Evolutionary conservation across 2,797 vertebrate genomes (phyloP).

Genomic region (Petrocephalus sullivani): DNA sequence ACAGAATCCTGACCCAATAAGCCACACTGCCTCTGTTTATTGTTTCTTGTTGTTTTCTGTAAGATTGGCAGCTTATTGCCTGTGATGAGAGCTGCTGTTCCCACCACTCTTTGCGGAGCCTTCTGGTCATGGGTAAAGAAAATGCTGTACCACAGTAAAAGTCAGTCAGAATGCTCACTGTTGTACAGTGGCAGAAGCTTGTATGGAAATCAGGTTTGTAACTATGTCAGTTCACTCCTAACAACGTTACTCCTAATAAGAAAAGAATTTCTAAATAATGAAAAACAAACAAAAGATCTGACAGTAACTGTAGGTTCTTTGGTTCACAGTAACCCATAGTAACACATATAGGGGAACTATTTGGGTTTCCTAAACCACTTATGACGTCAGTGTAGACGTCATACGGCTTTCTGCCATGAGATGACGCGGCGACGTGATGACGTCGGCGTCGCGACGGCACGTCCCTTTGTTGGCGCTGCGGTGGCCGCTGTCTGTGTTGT

Average conservation of each 20-base stretch:
- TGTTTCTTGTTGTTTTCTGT: neutral
- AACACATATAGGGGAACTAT: neutral
- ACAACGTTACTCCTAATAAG: neutral
- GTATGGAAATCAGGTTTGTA: too few relatives aligned
- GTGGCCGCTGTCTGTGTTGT: slow-evolving; percentile 52
- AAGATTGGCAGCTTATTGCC: neutral
- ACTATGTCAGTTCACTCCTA: neutral
- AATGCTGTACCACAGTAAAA: neutral
- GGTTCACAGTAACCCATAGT: neutral
- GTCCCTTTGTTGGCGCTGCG: slow-evolving; percentile 73
- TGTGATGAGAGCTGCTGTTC: neutral
- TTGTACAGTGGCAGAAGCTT: neutral
- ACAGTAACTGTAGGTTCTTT: neutral
- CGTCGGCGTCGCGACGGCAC: slow-evolving; percentile 57
- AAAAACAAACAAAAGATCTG: neutral
- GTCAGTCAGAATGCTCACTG: neutral
- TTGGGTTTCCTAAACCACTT: neutral
- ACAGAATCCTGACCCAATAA: neutral
- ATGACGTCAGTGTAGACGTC: neutral
- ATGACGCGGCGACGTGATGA: slow-evolving; percentile 13
- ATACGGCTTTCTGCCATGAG: neutral
- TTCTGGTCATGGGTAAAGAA: neutral
- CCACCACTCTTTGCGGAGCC: neutral
- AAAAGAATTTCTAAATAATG: neutral
- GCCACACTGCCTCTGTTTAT: neutral